Conservation (phyloP, 1,140 invertebrate genomes). For the Bombus sylvicola region DNA sequence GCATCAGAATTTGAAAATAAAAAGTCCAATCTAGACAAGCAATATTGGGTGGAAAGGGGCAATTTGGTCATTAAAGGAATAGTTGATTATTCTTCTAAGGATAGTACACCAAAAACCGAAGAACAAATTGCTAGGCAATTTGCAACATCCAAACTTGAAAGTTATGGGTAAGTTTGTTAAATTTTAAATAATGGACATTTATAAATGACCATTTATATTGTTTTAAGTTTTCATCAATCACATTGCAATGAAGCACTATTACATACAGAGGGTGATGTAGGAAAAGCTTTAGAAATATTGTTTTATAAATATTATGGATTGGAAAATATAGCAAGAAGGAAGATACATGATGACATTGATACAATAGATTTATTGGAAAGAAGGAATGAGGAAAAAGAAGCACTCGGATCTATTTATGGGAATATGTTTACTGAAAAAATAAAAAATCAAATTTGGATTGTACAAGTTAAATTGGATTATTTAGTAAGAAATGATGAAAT, state of each 20-base stretch:
- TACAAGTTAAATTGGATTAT: slow-evolving; percentile 87
- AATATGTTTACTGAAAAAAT: slow-evolving; percentile 87
- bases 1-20: slow-evolving; percentile 85
- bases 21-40: slow-evolving; percentile 85
- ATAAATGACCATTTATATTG: slow-evolving; percentile 73
- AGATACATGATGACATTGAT: slow-evolving; percentile 75
- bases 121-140: slow-evolving; percentile 86
- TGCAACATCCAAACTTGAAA: slow-evolving; percentile 88
- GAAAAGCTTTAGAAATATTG: slow-evolving; percentile 87
- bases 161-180: slow-evolving; percentile 79
- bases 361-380: slow-evolving; percentile 85
- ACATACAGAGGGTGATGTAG: slow-evolving; percentile 85
- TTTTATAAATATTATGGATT: slow-evolving; percentile 87
- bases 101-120: slow-evolving; percentile 81
- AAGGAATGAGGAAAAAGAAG: slow-evolving; percentile 87
- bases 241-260: slow-evolving; percentile 89
- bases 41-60: slow-evolving; percentile 89
- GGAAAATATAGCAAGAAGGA: slow-evolving; percentile 72
- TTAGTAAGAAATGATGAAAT: slow-evolving; percentile 85
- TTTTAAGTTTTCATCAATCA: slow-evolving; percentile 88
- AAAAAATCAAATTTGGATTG: slow-evolving; percentile 85
- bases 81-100: slow-evolving; percentile 85
- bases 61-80: slow-evolving; percentile 88
- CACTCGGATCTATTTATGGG: slow-evolving; percentile 89
- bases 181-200: slow-evolving; percentile 8